Evolutionary conservation across 2,797 vertebrate genomes (phyloP).

Genomic region (Zenarchopterus dispar): DNA sequence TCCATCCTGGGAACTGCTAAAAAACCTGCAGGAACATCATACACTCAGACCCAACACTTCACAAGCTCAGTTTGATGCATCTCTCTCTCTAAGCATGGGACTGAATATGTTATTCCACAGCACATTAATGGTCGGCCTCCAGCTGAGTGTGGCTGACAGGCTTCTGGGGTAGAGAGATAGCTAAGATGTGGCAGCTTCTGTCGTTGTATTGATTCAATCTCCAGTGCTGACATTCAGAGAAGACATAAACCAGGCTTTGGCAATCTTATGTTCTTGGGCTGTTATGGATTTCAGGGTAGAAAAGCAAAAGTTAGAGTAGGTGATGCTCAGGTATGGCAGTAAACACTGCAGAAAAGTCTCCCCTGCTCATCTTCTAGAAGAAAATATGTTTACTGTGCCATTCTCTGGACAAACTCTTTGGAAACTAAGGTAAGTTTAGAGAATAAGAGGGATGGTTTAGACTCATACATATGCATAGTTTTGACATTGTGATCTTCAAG

Average conservation of each 20-base stretch:
- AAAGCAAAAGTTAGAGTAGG: conserved; percentile 60
- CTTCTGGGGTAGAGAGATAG: conserved; percentile 67
- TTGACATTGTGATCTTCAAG: conserved; percentile 66
- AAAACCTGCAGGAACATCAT: conserved; percentile 63
- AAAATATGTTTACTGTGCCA: conserved; percentile 52
- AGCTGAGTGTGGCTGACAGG: conserved; percentile 74
- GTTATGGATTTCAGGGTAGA: conserved; percentile 60
- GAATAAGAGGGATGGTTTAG: conserved; percentile 48
- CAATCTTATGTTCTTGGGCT: conserved; percentile 57
- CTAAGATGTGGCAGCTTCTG: conserved; percentile 70
- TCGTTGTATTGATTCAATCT: conserved; percentile 73
- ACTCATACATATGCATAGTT: conserved; percentile 70
- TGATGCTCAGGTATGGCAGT: conserved; percentile 38
- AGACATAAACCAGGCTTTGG: conserved; percentile 56
- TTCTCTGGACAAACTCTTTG: conserved; percentile 47
- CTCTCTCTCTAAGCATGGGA: conserved; percentile 60
- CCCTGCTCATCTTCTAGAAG: conserved; percentile 17
- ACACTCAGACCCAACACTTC: conserved; percentile 56
- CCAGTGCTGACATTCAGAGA: conserved; percentile 64
- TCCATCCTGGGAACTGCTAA: conserved; percentile 53
- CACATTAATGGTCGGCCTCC: conserved; percentile 70
- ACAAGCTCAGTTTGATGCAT: conserved; percentile 67
- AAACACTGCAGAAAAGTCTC: conserved; percentile 26
- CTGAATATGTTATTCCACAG: conserved; percentile 65
- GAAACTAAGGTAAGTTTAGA: conserved; percentile 6